Evolutionary conservation across 2,888 invertebrate genomes (phyloP).

Genomic region (Drosophila lutescens): DNA sequence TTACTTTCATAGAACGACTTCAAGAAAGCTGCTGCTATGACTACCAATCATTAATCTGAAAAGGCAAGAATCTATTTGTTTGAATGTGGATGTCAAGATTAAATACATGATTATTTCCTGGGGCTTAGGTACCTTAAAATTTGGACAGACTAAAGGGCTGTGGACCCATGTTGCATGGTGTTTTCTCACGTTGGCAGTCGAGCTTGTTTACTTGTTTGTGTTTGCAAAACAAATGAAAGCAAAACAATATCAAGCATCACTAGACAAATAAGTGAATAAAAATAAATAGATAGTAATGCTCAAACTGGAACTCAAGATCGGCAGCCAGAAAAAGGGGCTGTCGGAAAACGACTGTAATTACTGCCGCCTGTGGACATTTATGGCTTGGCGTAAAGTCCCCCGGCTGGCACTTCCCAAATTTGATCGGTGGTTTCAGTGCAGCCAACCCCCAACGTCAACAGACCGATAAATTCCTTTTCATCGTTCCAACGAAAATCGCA

Average conservation of each 20-base stretch:
- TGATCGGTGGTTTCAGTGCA: background rate
- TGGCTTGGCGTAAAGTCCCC: conserved; percentile 26
- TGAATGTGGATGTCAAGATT: background rate
- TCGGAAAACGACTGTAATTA: conserved; percentile 47
- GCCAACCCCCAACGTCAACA: background rate
- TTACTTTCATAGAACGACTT: no score
- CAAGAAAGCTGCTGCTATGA: background rate
- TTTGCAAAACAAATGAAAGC: conserved; percentile 45
- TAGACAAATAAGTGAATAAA: conserved; percentile 36
- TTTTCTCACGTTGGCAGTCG: conserved; percentile 24
- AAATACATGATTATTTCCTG: background rate
- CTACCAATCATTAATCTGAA: background rate
- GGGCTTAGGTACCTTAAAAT: background rate
- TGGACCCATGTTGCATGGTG: conserved; percentile 34
- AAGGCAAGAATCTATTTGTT: background rate
- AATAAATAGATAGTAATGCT: conserved; percentile 15
- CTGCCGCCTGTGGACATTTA: conserved; percentile 1
- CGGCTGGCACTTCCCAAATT: conserved; percentile 8
- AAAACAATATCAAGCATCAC: conserved; percentile 17
- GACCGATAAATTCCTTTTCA: conserved; percentile 50
- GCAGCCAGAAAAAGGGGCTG: conserved; percentile 1
- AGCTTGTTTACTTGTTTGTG: conserved; percentile 60
- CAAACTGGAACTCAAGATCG: conserved; percentile 1
- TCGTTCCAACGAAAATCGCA: conserved; percentile 48
- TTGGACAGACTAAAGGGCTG: background rate